phyloP scores from a whole-genome alignment of 2,113 vertebrate species.

The Felis catus region DNA sequence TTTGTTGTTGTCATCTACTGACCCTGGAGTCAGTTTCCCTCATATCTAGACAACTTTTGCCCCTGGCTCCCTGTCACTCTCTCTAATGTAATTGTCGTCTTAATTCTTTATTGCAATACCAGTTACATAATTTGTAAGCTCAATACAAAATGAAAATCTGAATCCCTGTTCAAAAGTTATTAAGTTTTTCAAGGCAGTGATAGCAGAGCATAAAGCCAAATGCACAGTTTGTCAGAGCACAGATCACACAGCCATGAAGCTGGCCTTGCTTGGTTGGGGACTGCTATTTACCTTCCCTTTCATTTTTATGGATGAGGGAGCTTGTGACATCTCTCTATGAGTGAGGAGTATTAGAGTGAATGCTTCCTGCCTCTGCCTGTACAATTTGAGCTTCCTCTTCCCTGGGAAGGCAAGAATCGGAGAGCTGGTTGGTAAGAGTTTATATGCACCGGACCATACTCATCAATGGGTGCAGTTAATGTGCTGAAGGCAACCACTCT shows the following conservation, averaged over 20 bases:
- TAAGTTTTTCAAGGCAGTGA: neutral
- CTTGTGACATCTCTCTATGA: neutral
- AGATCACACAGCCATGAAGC: neutral
- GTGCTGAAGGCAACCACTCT: neutral
- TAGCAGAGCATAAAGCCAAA: neutral
- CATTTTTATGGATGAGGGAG: neutral
- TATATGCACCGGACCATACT: neutral
- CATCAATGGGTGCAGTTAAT: neutral
- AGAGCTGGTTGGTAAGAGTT: neutral
- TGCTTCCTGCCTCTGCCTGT: neutral
- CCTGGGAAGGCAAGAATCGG: neutral
- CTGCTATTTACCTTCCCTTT: neutral
- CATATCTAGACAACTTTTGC: neutral
- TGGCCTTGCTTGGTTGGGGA: neutral
- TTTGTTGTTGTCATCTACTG: neutral
- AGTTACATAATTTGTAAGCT: neutral
- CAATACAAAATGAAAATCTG: neutral
- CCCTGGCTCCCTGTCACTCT: neutral
- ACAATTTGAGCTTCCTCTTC: neutral
- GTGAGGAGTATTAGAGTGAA: neutral
- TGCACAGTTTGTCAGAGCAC: neutral
- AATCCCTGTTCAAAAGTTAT: neutral
- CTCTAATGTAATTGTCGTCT: slow-evolving; percentile 7
- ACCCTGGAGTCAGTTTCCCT: neutral
- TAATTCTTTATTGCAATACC: slow-evolving; percentile 5